Evolutionary conservation across 2,888 invertebrate species (phyloP).

Genomic region (Linnaemya vulpina): DNA sequence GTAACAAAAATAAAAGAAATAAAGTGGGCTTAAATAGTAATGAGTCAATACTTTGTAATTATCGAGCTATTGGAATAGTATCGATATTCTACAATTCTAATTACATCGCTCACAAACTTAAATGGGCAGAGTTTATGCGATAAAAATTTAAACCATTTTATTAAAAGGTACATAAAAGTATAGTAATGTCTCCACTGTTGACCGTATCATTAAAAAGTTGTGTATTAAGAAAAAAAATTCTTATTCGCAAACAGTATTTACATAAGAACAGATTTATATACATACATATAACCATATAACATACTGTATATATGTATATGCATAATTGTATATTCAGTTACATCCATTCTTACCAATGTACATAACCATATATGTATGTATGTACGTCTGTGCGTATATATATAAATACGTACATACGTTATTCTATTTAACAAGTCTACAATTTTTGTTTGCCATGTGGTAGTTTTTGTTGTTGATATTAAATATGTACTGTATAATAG

Average conservation of each 20-base stretch:
- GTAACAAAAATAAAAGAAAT: too few species aligned
- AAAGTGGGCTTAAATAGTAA: too few species aligned
- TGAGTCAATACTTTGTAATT: too few species aligned
- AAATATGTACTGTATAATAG: constrained; percentile 24
- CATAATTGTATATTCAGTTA: neutral
- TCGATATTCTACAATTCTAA: too few species aligned
- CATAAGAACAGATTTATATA: neutral
- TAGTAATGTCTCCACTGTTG: neutral
- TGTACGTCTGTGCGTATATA: neutral
- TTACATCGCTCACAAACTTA: too few species aligned
- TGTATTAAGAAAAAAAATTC: too few species aligned
- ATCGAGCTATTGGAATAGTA: too few species aligned
- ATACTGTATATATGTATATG: neutral
- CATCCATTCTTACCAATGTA: neutral
- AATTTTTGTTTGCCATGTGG: constrained; percentile 56
- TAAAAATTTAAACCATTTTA: too few species aligned
- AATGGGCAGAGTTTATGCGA: too few species aligned
- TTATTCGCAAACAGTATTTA: neutral
- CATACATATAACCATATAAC: too few species aligned
- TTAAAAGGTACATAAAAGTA: neutral
- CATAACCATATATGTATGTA: neutral
- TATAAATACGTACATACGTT: neutral
- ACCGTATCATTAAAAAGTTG: neutral
- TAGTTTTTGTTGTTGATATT: constrained; percentile 53
- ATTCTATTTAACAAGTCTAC: constrained; percentile 49